phyloP scores from a whole-genome alignment of 2,797 vertebrate species.

The Tadarida brasiliensis region DNA sequence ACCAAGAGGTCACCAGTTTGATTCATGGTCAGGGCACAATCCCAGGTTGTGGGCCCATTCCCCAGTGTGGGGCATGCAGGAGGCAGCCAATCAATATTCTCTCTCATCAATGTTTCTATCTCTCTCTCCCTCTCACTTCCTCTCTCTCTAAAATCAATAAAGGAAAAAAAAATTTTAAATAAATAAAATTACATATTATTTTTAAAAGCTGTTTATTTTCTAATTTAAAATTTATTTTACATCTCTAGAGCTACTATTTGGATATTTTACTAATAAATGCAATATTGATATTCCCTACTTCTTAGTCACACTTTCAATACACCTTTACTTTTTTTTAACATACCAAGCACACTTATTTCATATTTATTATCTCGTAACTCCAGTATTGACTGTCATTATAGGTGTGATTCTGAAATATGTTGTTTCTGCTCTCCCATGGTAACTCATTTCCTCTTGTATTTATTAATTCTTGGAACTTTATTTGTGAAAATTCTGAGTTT shows the following conservation, averaged over 20 bases:
- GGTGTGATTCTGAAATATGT: neutral
- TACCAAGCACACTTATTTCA: neutral
- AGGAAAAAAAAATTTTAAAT: no score
- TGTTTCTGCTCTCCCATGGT: neutral
- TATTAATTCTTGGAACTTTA: neutral
- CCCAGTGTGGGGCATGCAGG: no score
- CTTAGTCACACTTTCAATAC: neutral
- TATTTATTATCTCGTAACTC: neutral
- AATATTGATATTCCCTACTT: neutral
- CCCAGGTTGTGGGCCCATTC: no score
- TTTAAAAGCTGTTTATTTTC: neutral
- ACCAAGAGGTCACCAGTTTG: no score
- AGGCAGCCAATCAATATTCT: no score
- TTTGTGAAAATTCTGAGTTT: neutral
- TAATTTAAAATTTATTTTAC: conserved; percentile 52
- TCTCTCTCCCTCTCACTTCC: no score
- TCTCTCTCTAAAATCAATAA: no score
- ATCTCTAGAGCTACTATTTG: neutral
- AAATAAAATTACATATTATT: no score
- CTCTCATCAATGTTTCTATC: no score
- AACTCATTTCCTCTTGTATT: neutral
- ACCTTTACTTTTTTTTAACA: neutral
- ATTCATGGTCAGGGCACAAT: no score
- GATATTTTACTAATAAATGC: neutral
- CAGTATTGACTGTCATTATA: neutral